A percentile compares a stretch with the other conserved stretches of the same genome.
Evolutionary conservation across 2,797 vertebrate species (phyloP).

Genomic region (Lates japonicus): DNA sequence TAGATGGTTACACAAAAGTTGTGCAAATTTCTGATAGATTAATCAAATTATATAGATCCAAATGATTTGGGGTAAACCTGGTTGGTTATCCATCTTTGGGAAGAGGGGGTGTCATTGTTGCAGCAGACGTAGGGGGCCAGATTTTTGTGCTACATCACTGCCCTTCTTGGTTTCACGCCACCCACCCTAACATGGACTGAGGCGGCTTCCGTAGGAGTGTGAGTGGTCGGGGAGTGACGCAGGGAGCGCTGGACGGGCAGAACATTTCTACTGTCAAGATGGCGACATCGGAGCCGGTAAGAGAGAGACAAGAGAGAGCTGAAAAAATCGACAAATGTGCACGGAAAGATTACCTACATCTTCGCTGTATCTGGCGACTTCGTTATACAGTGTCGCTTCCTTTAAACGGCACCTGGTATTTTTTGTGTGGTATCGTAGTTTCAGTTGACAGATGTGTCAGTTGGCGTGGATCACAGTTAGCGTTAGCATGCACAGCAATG

Average conservation of each 20-base stretch:
- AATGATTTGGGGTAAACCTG: no score
- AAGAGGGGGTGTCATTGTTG: no score
- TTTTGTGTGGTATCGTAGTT: background rate
- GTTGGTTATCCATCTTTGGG: no score
- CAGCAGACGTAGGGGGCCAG: background rate
- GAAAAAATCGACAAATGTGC: slow-evolving; percentile 16
- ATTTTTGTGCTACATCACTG: no score
- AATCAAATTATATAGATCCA: no score
- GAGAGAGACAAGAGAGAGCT: slow-evolving; percentile 60
- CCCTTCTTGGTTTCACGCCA: background rate
- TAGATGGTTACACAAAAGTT: no score
- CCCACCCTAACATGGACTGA: background rate
- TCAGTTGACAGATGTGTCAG: slow-evolving; percentile 7
- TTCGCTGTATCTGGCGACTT: no score
- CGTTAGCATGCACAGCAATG: slow-evolving; percentile 77
- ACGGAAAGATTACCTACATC: background rate
- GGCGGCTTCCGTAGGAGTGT: slow-evolving; percentile 73
- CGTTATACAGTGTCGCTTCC: rapidly evolving
- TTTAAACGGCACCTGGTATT: background rate
- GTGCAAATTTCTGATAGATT: no score
- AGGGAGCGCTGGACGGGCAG: slow-evolving; percentile 79
- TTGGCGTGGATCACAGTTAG: slow-evolving; percentile 70
- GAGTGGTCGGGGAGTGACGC: slow-evolving; percentile 81
- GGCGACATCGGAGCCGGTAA: slow-evolving; percentile 93
- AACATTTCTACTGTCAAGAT: slow-evolving; percentile 87